Percentiles rank a stretch among this genome's conserved stretches.
Evolutionary conservation across 2,888 invertebrate genomes (phyloP).

Genomic region (Mystacides longicornis): DNA sequence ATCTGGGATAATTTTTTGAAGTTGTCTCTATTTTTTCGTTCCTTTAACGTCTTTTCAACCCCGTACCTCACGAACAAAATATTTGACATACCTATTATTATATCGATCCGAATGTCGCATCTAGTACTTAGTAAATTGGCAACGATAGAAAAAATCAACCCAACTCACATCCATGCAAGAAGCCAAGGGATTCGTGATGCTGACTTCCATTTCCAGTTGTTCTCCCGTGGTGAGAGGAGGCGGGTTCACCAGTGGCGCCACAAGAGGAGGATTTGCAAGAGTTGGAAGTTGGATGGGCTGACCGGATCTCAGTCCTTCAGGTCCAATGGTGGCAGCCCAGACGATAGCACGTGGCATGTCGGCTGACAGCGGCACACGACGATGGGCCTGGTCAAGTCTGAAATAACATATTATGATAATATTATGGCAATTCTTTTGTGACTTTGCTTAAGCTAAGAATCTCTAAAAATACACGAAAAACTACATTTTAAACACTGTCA

Average conservation of each 20-base stretch:
- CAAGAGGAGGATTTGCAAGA: constrained; percentile 34
- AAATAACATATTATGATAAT: too few relatives aligned
- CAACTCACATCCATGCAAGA: constrained; percentile 62
- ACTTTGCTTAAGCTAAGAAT: too few relatives aligned
- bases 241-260: constrained; percentile 52
- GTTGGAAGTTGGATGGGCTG: constrained; percentile 39
- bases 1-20: too few relatives aligned
- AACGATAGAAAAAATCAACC: background rate
- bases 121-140: too few relatives aligned
- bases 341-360: constrained; percentile 41
- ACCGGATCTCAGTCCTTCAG: constrained; percentile 23
- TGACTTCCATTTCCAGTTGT: constrained; percentile 60
- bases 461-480: too few relatives aligned
- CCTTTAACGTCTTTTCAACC: too few relatives aligned
- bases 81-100: too few relatives aligned
- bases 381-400: constrained; percentile 12
- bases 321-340: constrained; percentile 39
- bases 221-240: constrained; percentile 55
- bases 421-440: too few relatives aligned
- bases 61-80: too few relatives aligned
- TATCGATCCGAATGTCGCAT: too few relatives aligned
- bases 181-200: constrained; percentile 60
- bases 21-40: too few relatives aligned
- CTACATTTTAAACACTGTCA: too few relatives aligned
- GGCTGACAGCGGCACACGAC: constrained; percentile 10